These are phyloP conservation scores for Phrynocephalus guinanensis DNA, from an alignment of 2,797 vertebrate genomes.

Conservation along the genomic window DNA sequence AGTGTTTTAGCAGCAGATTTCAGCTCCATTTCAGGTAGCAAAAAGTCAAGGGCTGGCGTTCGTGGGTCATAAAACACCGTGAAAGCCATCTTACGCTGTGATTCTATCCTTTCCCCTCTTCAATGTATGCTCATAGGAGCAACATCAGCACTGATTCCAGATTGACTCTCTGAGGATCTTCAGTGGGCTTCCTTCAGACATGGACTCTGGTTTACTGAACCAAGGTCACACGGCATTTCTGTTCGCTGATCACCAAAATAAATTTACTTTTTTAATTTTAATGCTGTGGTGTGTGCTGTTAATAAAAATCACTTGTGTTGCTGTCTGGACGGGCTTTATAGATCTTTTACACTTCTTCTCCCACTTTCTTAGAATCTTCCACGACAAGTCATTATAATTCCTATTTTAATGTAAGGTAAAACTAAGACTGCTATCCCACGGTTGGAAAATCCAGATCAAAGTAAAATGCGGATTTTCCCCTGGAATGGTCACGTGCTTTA, in stretches of 20 bases:
- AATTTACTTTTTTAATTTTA: slow-evolving; percentile 6
- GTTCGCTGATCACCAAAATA: slow-evolving; percentile 1
- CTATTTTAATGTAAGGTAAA: background rate
- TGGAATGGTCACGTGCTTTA: no score
- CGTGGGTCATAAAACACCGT: background rate
- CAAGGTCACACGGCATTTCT: background rate
- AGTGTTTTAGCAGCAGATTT: background rate
- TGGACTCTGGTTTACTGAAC: background rate
- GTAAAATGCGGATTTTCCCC: no score
- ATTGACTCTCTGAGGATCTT: background rate
- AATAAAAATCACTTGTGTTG: background rate
- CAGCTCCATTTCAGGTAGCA: background rate
- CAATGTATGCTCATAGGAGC: background rate
- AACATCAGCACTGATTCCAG: slow-evolving; percentile 20
- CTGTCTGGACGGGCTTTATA: background rate
- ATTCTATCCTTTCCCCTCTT: background rate
- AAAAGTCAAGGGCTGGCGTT: background rate
- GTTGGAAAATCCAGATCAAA: no score
- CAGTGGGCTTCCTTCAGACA: background rate
- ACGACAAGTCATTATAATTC: background rate
- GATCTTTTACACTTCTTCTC: background rate
- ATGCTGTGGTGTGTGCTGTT: background rate
- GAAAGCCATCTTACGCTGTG: background rate
- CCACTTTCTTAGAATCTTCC: background rate
- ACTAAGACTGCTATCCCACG: no score